Base-by-base conservation (phyloP, 2,113 vertebrate genomes). In the Apistogramma diplotaenia region DNA sequence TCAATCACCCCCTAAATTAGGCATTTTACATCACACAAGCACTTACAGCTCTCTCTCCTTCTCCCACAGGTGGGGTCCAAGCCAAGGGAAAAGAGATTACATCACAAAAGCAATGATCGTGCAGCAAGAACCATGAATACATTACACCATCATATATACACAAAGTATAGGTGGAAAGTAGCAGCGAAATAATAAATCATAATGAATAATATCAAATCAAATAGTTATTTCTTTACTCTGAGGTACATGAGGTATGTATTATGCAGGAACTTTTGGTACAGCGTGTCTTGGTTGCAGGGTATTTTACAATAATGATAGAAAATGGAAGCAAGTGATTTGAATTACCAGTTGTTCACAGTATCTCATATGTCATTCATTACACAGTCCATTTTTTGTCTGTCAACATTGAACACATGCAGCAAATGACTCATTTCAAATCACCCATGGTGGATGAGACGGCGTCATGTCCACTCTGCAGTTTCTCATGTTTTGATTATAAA, bases 1-100 rank as follows among this genome's bases (percentile, higher is more conserved):
- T 96, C 95, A 95, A 96, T 96, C 95, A 95, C 94, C 89, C 89
- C 90, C 94, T 93, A 96, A 96, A 95, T 95, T 95, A 95, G 94
- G 94, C 94, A 92, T 94, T 95, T 94, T 94, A 94, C 93, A 95
- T 95, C 94, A 95, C 92, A 93, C 92, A 87, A 93, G 92, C 93
- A 93, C 93, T 93, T 88, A 91, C 90, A 85, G 84, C 89, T 83
- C 87, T 81, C 88, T 84, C 89, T 81, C 89, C 78, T 75, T 75
- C 92, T 94, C 94, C 93, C 94, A 91, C 94, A 95, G 94, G 94
- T 95, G 91, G 89, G 89, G 88, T 89, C 92, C 89, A 83, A 93
- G 91, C 87, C 89, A 82, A 81, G 82, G 90, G 89, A 90, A 91
- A 87, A 88, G 82, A 93, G 90, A 94, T 94, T 94, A 93, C 91